Evolutionary conservation across 2,113 vertebrate genomes (phyloP), one percentile per base, ranked within the genome.

Genomic region (Vombatus ursinus): DNA sequence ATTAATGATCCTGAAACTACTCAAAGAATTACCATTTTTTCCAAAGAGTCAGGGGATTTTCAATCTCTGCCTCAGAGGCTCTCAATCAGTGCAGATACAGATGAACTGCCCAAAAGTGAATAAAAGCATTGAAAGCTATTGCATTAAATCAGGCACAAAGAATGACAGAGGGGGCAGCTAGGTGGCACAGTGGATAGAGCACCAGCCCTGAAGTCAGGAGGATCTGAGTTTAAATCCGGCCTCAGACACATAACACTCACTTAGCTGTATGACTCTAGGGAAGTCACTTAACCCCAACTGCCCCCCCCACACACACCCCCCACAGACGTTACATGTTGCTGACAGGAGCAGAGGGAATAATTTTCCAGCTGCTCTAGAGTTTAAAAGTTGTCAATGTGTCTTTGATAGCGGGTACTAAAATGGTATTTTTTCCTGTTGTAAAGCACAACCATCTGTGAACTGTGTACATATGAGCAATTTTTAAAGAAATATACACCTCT

Each of bases 311-410:
- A n/a, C n/a, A n/a, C n/a, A n/a, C n/a, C n/a, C n/a, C n/a, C n/a
- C n/a, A n/a, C n/a, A n/a, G n/a, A n/a, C n/a, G n/a, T 97, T 94
- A 94, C 52, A 92, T 96, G 91, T 6, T 23, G 96, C 90, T 95
- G 54, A 97, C 57, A 95, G 90, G 10, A 93, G 92, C 16, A 53
- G 53, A 93, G 84, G 96, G 97, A 96, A 92, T 50, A 95, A 52
- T 97, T 93, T 94, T 97, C 96, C 57, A 95, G 54, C 54, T 97
- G 53, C 91, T 22, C 84, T 51, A 91, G 97, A 97, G 1, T 50
- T 95, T 50, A 90, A 93, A 97, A 95, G 89, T 54, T 97, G 47
- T 95, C 91, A 95, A 91, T 0, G 0, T 0, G 0, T 0, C 19
- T n/a, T n/a, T 47, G 48, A 0, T 9, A 90, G 50, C 49, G 68